phyloP scores from a whole-genome alignment of 2,797 vertebrate genomes.

The Vultur gryphus region DNA sequence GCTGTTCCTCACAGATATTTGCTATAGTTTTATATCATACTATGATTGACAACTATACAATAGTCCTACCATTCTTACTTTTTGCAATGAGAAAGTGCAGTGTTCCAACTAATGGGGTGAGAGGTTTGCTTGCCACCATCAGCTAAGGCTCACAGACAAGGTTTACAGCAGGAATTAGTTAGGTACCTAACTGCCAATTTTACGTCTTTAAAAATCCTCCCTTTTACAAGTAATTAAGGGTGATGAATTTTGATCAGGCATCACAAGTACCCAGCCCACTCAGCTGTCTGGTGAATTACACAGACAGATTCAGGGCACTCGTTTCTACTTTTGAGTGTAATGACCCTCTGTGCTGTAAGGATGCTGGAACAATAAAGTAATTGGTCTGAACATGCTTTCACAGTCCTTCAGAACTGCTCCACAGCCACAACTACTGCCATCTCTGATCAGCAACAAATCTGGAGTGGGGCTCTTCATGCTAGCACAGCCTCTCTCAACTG shows the following conservation, averaged over 20 bases:
- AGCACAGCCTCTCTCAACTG: not conserved
- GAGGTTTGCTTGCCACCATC: not conserved
- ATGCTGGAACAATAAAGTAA: slow-evolving; percentile 1
- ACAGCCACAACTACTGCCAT: not conserved
- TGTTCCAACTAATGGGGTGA: not conserved
- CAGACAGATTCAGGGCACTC: not conserved
- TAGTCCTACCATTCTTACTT: not conserved
- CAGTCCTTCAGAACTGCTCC: not conserved
- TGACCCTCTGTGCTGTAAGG: not conserved
- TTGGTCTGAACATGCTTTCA: not conserved
- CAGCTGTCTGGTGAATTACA: not conserved
- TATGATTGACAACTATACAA: not conserved
- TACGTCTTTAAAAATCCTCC: not conserved
- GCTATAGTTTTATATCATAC: not conserved
- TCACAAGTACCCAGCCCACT: not conserved
- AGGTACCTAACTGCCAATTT: not conserved
- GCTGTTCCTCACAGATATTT: not conserved
- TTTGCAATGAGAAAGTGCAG: not conserved
- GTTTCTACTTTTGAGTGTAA: not conserved
- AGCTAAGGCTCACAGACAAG: not conserved
- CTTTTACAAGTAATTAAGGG: not conserved
- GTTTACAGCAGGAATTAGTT: not conserved
- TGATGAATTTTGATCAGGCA: not conserved
- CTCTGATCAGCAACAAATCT: not conserved
- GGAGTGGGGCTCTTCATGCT: not conserved